Evolutionary conservation across 2,888 invertebrate species (phyloP).

Genomic region (Arge pagana): DNA sequence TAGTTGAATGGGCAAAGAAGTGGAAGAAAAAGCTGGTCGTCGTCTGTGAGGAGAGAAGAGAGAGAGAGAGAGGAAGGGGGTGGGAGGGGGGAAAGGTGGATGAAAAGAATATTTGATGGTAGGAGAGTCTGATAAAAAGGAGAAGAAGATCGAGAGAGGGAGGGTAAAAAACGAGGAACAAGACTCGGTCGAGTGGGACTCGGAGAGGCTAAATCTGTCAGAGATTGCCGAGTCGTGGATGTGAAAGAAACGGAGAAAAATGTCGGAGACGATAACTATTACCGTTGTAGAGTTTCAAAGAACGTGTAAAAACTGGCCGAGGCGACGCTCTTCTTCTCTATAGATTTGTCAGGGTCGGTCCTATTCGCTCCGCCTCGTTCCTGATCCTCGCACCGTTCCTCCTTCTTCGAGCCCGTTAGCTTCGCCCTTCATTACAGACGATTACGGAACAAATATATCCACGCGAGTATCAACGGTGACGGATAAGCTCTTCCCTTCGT

Average conservation of each 20-base stretch:
- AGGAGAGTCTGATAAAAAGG: too few species aligned
- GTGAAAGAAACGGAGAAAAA: constrained; percentile 13
- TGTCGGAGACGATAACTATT: constrained; percentile 7
- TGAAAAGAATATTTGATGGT: too few species aligned
- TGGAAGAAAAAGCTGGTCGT: too few species aligned
- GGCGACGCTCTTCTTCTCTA: too few species aligned
- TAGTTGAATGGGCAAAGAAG: too few species aligned
- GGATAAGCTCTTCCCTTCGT: neutral
- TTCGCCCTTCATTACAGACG: constrained; percentile 14
- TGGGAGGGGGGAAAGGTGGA: neutral
- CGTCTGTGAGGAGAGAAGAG: neutral
- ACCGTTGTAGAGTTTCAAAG: neutral
- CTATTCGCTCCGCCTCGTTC: neutral
- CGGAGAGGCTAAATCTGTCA: constrained; percentile 21
- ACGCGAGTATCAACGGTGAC: neutral
- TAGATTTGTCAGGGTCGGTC: constrained; percentile 4
- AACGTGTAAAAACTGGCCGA: constrained; percentile 13
- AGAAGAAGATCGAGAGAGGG: neutral
- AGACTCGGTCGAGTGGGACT: neutral
- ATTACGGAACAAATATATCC: constrained; percentile 1
- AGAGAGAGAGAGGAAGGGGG: neutral
- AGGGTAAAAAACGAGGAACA: neutral
- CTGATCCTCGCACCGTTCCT: too few species aligned
- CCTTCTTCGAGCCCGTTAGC: too few species aligned
- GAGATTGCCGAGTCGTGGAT: constrained; percentile 14